Evolutionary conservation across 64 coral and sea anemone species (phyloP), one percentile per base, ranked within the genome.

Genomic region (Dendronephthya gigantea): DNA sequence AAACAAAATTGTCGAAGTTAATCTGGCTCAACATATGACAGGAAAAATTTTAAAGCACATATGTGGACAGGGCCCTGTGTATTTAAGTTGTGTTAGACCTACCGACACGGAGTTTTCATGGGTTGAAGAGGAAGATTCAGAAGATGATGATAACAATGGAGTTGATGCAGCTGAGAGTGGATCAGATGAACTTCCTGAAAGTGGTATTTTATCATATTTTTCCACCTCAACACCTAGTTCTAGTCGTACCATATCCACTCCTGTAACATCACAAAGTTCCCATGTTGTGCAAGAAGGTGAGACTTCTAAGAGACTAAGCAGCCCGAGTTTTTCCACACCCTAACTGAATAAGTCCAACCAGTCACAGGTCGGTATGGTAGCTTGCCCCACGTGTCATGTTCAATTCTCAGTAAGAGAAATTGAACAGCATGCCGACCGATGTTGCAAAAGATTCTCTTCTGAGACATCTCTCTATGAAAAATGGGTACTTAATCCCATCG

Each of bases 21-120:
- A 51, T 38, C 23, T 88, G 66, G 6, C 69, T 19, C 65, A 83
- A 62, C 82, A 28, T 5, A 58, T 48, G 30, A 66, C 49, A 48
- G 88, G 88, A 49, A 82, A 82, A 52, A 66, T 84, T 36, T 27
- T 90, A 47, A 90, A 90, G 68, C 88, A 90, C 83, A 69, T 90
- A 55, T 90, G 82, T 81, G 88, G 65, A 29, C 88, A 90, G 52
- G 88, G 88, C 74, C 88, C 88, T 15, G 88, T 90, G 23, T 90
- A 90, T 65, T 62, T 83, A 39, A 11, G 47, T 49, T 56, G 45
- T 85, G 17, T 36, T 29, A 11, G 36, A 47, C 40, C 87, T 30
- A 51, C 66, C 17, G 87, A 89, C 49, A 89, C 40, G 47, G 87
- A 89, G 39, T 89, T 40, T 68, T 22, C 48, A 40, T 89, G 87